Base-by-base conservation (phyloP, 2,888 invertebrate genomes). In the Cacoxenus indagator region DNA sequence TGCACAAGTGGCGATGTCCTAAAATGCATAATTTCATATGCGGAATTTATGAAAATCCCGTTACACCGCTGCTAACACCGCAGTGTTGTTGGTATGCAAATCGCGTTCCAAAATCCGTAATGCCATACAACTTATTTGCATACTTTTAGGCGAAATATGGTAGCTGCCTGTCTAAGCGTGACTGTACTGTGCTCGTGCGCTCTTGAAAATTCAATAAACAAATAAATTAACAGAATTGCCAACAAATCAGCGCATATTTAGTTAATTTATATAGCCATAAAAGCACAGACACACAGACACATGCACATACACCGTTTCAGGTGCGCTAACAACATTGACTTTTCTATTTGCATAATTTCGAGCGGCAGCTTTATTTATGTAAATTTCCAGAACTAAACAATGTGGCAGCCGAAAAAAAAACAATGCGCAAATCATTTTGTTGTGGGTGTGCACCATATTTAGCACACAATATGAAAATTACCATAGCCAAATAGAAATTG, bases 161-260 rank as follows among this genome's bases (percentile, higher is more conserved):
- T 22, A 51, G 48, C 11, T 22, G 48, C 19, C 9, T 51, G 9
- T 22, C 8, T 3, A 19, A 43, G 43, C n/a, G n/a, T n/a, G n/a
- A n/a, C n/a, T n/a, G n/a, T n/a, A n/a, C n/a, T n/a, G n/a, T n/a
- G n/a, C n/a, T n/a, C n/a, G n/a, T n/a, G 37, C 37, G 27, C 61
- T 59, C 27, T 26, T 69, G 69, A 22, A 72, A 77, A 78, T 75
- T 71, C 71, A 74, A 71, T 78, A 74, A 73, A 68, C 76, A 78
- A 79, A 79, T 81, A 79, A 81, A 79, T 79, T 77, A 79, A 76
- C 75, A 67, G 67, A 67, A 73, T 78, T 71, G 57, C 54, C 70
- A 46, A 67, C 71, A 78, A 78, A 79, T 76, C 77, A 70, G 73
- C 72, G 68, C 59, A 73, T 73, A 75, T 78, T 81, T 73, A 78